Percentiles rank a stretch among this genome's conserved stretches.
phyloP scores from a whole-genome alignment of 2,888 invertebrate species.

The Melanophora roralis region DNA sequence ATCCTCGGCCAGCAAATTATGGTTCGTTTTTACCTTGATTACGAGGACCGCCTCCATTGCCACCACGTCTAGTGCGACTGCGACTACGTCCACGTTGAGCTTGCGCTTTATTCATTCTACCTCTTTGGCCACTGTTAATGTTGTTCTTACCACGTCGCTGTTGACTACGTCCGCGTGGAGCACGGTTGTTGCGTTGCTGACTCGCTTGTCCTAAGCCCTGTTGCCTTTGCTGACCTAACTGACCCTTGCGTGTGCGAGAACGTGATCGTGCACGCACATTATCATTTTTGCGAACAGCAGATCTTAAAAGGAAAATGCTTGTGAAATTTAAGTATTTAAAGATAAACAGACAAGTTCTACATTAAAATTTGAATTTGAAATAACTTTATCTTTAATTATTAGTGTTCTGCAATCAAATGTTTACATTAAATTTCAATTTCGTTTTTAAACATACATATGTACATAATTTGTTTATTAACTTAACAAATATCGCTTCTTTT shows the following conservation, averaged over 20 bases:
- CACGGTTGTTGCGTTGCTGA: constrained; percentile 64
- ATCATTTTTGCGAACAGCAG: constrained; percentile 61
- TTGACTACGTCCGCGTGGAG: constrained; percentile 69
- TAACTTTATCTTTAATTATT: too few species aligned
- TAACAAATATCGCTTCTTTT: too few species aligned
- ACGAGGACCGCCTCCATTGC: constrained; percentile 63
- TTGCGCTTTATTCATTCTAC: constrained; percentile 54
- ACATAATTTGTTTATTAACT: too few species aligned
- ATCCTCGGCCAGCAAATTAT: constrained; percentile 50
- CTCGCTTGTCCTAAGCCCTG: constrained; percentile 58
- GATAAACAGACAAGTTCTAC: too few species aligned
- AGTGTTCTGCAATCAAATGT: too few species aligned
- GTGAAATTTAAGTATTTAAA: too few species aligned
- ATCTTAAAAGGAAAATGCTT: constrained; percentile 62
- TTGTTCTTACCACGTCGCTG: constrained; percentile 65
- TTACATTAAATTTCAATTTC: too few species aligned
- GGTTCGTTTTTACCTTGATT: constrained; percentile 73
- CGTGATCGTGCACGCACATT: constrained; percentile 69
- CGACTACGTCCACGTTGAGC: constrained; percentile 74
- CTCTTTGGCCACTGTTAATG: constrained; percentile 60
- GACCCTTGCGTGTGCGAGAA: constrained; percentile 69
- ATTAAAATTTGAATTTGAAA: too few species aligned
- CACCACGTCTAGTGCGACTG: constrained; percentile 68
- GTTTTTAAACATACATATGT: too few species aligned
- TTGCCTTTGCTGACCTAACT: constrained; percentile 58